These are phyloP conservation scores for Pogonus chalceus DNA, from an alignment of 1,140 invertebrate species.

Conservation along the genomic window DNA sequence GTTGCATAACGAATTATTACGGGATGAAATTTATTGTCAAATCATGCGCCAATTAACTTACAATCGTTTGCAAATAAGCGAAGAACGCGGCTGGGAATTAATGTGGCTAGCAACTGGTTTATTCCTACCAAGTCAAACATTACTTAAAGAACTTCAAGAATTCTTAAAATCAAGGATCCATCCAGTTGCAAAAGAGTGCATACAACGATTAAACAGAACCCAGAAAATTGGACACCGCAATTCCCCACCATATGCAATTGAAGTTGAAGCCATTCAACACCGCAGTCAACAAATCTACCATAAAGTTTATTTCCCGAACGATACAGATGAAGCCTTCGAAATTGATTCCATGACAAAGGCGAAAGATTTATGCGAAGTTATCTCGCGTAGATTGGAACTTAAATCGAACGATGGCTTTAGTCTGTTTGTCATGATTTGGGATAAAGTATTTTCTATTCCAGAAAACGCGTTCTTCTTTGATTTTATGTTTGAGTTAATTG, in stretches of 20 bases:
- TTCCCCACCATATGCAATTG: slow-evolving; percentile 84
- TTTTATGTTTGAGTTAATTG: slow-evolving; percentile 77
- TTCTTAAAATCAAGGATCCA: slow-evolving; percentile 73
- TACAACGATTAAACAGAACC: slow-evolving; percentile 72
- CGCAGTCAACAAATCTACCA: slow-evolving; percentile 91
- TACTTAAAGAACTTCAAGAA: slow-evolving; percentile 49
- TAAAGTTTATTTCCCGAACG: slow-evolving; percentile 88
- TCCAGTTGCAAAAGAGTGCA: slow-evolving; percentile 70
- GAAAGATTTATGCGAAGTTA: slow-evolving; percentile 74
- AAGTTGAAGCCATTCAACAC: slow-evolving; percentile 91
- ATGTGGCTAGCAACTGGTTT: slow-evolving; percentile 85
- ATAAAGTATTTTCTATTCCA: slow-evolving; percentile 90
- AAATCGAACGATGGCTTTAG: slow-evolving; percentile 78
- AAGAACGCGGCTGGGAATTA: slow-evolving; percentile 87
- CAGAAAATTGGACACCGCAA: slow-evolving; percentile 68
- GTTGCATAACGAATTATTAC: slow-evolving; percentile 63
- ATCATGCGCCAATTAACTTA: slow-evolving; percentile 89
- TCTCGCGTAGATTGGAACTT: slow-evolving; percentile 61
- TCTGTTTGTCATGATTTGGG: slow-evolving; percentile 84
- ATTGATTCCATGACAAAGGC: slow-evolving; percentile 76
- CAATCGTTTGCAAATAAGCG: slow-evolving; percentile 70
- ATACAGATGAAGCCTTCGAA: slow-evolving; percentile 75
- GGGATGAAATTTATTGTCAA: slow-evolving; percentile 91
- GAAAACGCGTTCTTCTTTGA: slow-evolving; percentile 92
- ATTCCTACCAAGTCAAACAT: slow-evolving; percentile 57